phyloP scores from a whole-genome alignment of 2,888 invertebrate species.

The Theristus sp. region DNA sequence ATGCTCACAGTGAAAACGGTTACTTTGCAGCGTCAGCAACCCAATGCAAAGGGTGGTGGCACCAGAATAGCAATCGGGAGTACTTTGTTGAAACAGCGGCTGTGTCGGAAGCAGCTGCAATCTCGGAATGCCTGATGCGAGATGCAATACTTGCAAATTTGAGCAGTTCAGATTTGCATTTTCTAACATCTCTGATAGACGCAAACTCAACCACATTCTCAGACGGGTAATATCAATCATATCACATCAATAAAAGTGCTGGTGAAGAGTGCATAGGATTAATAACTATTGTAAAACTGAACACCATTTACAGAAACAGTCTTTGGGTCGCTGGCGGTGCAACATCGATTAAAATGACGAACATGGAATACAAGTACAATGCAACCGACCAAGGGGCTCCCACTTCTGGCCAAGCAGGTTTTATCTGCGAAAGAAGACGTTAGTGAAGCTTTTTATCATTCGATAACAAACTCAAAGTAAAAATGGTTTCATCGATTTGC shows the following conservation, averaged over 20 bases:
- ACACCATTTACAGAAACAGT: no score
- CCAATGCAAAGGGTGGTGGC: neutral
- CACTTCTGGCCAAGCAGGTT: neutral
- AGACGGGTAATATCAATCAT: no score
- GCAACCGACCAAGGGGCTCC: neutral
- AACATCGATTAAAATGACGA: no score
- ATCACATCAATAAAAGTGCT: no score
- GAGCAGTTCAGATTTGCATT: neutral
- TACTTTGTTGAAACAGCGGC: neutral
- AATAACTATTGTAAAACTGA: no score
- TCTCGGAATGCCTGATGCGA: neutral
- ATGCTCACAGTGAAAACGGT: no score
- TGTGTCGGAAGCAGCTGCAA: neutral
- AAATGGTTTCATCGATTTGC: no score
- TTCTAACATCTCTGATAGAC: neutral
- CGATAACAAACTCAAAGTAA: no score
- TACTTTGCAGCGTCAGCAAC: neutral
- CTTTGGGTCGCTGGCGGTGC: no score
- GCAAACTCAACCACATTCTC: neutral
- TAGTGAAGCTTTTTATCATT: neutral
- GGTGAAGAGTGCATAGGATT: no score
- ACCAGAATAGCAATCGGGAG: neutral
- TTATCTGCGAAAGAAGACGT: neutral
- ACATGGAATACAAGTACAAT: neutral
- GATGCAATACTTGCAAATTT: neutral